Percentiles rank a stretch among this genome's conserved stretches.
Evolutionary conservation across 2,888 invertebrate species (phyloP).

Genomic region (Plagodis dolabraria): DNA sequence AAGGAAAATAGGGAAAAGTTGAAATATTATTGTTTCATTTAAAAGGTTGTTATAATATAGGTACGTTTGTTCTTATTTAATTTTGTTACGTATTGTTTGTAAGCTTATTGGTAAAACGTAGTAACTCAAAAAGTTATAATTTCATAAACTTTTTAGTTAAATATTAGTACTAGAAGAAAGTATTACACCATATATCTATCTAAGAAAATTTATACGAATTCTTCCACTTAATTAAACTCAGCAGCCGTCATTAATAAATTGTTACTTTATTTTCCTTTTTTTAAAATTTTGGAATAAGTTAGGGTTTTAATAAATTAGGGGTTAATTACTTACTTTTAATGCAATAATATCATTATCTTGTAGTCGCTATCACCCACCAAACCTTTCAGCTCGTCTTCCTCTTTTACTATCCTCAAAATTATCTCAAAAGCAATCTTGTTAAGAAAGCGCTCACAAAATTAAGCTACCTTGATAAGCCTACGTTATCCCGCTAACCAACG

Average conservation of each 20-base stretch:
- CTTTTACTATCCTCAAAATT: slow-evolving; percentile 3
- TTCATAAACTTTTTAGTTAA: neutral
- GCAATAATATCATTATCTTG: too few relatives aligned
- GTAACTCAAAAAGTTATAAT: neutral
- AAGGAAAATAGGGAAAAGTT: slow-evolving; percentile 18
- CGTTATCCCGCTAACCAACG: slow-evolving; percentile 6
- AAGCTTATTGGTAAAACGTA: neutral
- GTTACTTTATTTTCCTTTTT: too few relatives aligned
- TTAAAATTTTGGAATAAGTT: too few relatives aligned
- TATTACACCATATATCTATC: too few relatives aligned
- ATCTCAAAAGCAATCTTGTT: slow-evolving; percentile 12
- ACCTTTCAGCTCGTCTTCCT: neutral
- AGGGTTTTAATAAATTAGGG: too few relatives aligned
- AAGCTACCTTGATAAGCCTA: slow-evolving; percentile 8
- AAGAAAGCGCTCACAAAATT: slow-evolving; percentile 12
- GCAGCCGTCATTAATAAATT: too few relatives aligned
- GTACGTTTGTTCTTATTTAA: too few relatives aligned
- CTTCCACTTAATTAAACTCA: too few relatives aligned
- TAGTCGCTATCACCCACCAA: too few relatives aligned
- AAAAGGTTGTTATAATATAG: too few relatives aligned
- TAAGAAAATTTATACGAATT: too few relatives aligned
- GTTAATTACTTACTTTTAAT: too few relatives aligned
- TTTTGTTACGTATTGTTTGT: neutral
- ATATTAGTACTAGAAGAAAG: neutral
- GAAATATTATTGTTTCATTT: neutral